Evolutionary conservation across 53 echinoderm and acorn worm genomes (phyloP), one percentile per base, ranked within the genome.

Genomic region (Stichopus horrens): DNA sequence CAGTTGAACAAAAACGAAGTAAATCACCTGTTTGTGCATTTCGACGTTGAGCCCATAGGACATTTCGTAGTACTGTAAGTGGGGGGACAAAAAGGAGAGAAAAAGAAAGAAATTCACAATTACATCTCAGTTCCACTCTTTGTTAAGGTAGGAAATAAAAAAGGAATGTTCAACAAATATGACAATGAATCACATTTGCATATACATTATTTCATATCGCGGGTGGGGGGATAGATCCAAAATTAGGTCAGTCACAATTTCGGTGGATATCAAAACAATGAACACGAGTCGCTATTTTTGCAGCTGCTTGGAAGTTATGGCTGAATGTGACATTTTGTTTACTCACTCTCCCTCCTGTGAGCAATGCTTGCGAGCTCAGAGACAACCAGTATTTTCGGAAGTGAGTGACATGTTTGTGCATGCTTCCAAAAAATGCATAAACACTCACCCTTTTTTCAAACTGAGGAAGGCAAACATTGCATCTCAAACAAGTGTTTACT

Each of bases 21-120:
- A 68, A 52, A 91, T 91, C 89, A 98, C 98, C 98, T 98, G 98
- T 94, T 98, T 98, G 78, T 98, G 98, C 98, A 98, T 98, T 93
- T 98, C 98, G 53, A 98, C 98, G 84, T 98, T 98, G 74, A 98
- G 91, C 55, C 98, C 98, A 63, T 98, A 98, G 57, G 98, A 98
- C 98, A 98, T 98, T 90, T 98, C 98, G 85, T 98, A 98, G 88
- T 98, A 98, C 98, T 98, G 91, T 75, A 91, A 73, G 57, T 83
- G 57, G 84, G 78, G 58, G 37, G 88, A 54, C 37, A 37, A 37
- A 37, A 37, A 37, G 37, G 37, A 37, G 37, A 37, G 37, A 37
- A 0, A 0, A 37, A 37, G 2, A 37, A 2, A 37, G 37, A 37
- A 37, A 37, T 0, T 37, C 37, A 37, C 37, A 37, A 37, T 37